Evolutionary conservation across 2,113 vertebrate genomes (phyloP).

Genomic region (Charina bottae): DNA sequence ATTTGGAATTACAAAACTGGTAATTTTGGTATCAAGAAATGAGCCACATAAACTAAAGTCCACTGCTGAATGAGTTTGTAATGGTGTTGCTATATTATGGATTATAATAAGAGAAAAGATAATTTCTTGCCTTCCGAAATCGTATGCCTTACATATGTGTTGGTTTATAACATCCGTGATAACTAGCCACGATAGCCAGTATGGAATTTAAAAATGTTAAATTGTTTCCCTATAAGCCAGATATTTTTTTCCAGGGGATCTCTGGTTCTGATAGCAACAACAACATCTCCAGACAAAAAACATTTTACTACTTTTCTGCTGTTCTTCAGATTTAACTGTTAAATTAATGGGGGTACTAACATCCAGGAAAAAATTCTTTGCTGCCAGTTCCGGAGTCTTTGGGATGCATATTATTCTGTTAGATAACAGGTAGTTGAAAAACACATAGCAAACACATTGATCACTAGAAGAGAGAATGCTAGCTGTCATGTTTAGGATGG

Average conservation of each 20-base stretch:
- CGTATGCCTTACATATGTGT: neutral
- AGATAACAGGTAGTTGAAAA: neutral
- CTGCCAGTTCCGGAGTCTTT: neutral
- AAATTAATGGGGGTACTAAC: neutral
- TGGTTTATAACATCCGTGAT: neutral
- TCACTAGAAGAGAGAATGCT: neutral
- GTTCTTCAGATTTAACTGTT: neutral
- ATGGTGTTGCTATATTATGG: neutral
- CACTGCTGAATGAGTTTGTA: neutral
- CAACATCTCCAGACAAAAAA: neutral
- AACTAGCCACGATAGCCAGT: neutral
- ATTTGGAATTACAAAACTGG: neutral
- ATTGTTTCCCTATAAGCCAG: neutral
- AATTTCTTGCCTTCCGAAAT: neutral
- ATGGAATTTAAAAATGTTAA: neutral
- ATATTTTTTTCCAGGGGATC: neutral
- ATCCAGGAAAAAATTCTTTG: neutral
- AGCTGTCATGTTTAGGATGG: neutral
- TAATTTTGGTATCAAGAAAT: neutral
- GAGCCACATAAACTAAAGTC: neutral
- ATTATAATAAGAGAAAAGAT: neutral
- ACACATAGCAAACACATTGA: neutral
- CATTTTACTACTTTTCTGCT: neutral
- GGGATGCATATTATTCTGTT: neutral
- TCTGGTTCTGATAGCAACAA: neutral